These are phyloP conservation scores for Platichthys stellatus DNA, from an alignment of 2,113 vertebrate genomes.

Conservation along the genomic window DNA sequence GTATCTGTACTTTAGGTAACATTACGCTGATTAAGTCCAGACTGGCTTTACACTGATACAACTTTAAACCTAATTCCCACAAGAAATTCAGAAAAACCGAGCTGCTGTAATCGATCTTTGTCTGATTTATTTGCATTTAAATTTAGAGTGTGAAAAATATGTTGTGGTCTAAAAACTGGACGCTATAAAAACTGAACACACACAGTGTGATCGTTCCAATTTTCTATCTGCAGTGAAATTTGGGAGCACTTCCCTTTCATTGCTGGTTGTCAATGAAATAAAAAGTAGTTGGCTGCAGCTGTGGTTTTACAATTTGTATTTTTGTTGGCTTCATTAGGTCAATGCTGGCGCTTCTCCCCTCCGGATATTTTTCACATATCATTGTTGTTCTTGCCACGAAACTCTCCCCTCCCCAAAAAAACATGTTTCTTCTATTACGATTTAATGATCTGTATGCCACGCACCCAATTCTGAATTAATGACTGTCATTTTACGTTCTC, in stretches of 20 bases:
- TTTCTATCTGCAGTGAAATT: not conserved
- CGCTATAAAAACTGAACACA: not conserved
- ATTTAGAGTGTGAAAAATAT: not conserved
- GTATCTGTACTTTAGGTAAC: not conserved
- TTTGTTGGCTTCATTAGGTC: constrained; percentile 66
- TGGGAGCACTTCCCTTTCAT: constrained; percentile 9
- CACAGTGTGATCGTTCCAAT: not conserved
- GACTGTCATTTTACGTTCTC: constrained; percentile 42
- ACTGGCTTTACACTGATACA: too few species aligned
- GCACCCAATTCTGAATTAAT: constrained; percentile 45
- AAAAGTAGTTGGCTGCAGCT: constrained; percentile 5
- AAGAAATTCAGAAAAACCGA: not conserved
- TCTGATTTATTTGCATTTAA: not conserved
- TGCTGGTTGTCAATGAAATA: constrained; percentile 5
- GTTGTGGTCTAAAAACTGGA: not conserved
- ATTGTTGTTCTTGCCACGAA: constrained; percentile 41
- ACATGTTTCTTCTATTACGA: constrained; percentile 54
- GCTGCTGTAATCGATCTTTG: not conserved
- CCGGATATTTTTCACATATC: constrained; percentile 59
- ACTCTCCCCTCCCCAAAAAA: not conserved
- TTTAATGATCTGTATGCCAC: constrained; percentile 55
- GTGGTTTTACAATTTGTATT: constrained; percentile 17
- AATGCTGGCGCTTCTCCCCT: constrained; percentile 43
- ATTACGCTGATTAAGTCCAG: not conserved
- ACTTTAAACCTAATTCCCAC: not conserved